Base-by-base conservation (phyloP, 2,888 invertebrate species). In the Apoderus coryli region DNA sequence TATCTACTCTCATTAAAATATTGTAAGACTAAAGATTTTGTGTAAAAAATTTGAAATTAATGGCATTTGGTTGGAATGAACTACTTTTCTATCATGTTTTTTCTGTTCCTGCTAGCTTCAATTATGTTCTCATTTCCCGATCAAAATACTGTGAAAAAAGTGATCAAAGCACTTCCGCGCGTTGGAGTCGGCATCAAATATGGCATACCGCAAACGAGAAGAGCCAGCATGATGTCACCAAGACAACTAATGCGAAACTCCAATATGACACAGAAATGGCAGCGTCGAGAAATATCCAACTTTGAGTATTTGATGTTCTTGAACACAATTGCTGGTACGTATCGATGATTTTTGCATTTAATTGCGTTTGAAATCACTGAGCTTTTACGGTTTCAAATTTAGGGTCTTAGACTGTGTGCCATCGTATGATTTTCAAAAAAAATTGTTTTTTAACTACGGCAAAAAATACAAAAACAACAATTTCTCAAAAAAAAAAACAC, bases 261-360 rank as follows among this genome's bases (percentile, higher is more conserved):
- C 13, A 95, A 96, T 63, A 99, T 99, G 98, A 96, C 95, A 27
- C 92, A 93, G 63, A 89, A 93, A 61, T 98, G 98, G 98, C 96
- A 96, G 60, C 72, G 95, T 13, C 68, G 98, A 25, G 98, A 99
- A 63, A 96, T 99, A 49, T 93, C 95, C 39, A 99, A 99, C 65
- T 99, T 98, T 63, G 98, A 99, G 64, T 99, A 99, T 60, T 72
- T 99, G 47, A 99, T 99, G 96, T 99, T 98, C 67, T 76, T 99
- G 44, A 99, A 99, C 60, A 99, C 98, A 10, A 95, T 99, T 43
- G 96, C 98, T 36, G 93, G 86, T 85, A 52, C 68, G 72, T 52
- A 25, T 11, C 25, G 19, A n/a, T 24, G 7, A 5, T 7, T n/a
- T 26, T 26, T 5, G 29, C 7, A 6, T 27, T 27, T 24, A 7